Evolutionary conservation across 2,888 invertebrate genomes (phyloP).

Genomic region (Tillus elongatus): DNA sequence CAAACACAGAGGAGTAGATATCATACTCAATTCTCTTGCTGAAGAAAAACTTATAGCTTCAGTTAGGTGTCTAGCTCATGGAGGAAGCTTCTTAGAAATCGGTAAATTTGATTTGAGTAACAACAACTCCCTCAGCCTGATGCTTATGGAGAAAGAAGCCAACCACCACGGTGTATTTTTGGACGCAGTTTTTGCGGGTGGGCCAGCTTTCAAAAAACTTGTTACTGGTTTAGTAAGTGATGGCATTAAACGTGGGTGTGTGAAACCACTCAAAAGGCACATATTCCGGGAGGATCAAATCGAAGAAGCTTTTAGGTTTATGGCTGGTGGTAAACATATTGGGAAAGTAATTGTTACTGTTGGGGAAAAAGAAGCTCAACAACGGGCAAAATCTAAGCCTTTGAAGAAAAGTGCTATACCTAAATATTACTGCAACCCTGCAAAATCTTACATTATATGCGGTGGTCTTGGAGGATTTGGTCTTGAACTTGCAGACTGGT

Average conservation of each 20-base stretch:
- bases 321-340: conserved; percentile 66
- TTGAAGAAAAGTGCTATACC: no score
- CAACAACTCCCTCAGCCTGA: conserved; percentile 51
- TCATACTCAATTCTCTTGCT: conserved; percentile 85
- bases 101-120: conserved; percentile 54
- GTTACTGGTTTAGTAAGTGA: conserved; percentile 34
- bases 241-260: conserved; percentile 54
- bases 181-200: not conserved
- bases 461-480: conserved; percentile 99
- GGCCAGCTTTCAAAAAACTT: not conserved
- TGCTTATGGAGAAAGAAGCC: conserved; percentile 59
- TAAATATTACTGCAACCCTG: no score
- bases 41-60: conserved; percentile 64
- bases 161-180: conserved; percentile 57
- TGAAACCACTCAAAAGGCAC: conserved; percentile 58
- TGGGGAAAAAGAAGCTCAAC: conserved; percentile 30
- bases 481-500: conserved; percentile 84
- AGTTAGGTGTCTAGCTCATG: conserved; percentile 33
- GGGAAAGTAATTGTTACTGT: conserved; percentile 57
- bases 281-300: conserved; percentile 57
- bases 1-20: conserved; percentile 76
- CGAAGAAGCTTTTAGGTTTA: conserved; percentile 61
- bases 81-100: conserved; percentile 54
- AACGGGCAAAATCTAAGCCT: no score
- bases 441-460: conserved; percentile 52